These are phyloP conservation scores for Poecilia picta DNA, from an alignment of 2,797 vertebrate genomes.

Conservation along the genomic window DNA sequence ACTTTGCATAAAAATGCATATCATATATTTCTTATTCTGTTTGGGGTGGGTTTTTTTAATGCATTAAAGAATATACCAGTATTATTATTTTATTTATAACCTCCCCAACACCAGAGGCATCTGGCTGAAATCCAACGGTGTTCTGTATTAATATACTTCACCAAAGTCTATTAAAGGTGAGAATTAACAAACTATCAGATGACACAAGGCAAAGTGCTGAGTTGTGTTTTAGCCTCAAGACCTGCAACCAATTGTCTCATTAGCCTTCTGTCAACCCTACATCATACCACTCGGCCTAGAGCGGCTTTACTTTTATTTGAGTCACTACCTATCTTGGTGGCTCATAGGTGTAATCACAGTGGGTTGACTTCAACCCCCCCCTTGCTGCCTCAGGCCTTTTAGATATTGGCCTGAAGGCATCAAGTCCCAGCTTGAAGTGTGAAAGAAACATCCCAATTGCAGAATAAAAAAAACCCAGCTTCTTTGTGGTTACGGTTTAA, in stretches of 20 bases:
- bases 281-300: neutral
- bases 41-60: neutral
- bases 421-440: neutral
- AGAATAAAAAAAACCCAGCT: neutral
- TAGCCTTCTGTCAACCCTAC: neutral
- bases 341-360: neutral
- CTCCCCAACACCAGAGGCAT: neutral
- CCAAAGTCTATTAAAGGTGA: neutral
- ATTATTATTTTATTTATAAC: neutral
- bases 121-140: neutral
- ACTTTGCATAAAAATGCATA: neutral
- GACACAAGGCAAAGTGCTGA: neutral
- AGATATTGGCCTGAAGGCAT: conserved; percentile 1
- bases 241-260: neutral
- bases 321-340: neutral
- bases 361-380: neutral
- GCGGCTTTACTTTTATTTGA: neutral
- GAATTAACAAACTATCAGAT: neutral
- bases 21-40: neutral
- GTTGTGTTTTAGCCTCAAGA: neutral
- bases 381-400: neutral
- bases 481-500: neutral
- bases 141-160: neutral
- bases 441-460: neutral
- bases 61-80: neutral